Conservation (phyloP, 2,888 invertebrate species). For the Drosophila algonquin region DNA sequence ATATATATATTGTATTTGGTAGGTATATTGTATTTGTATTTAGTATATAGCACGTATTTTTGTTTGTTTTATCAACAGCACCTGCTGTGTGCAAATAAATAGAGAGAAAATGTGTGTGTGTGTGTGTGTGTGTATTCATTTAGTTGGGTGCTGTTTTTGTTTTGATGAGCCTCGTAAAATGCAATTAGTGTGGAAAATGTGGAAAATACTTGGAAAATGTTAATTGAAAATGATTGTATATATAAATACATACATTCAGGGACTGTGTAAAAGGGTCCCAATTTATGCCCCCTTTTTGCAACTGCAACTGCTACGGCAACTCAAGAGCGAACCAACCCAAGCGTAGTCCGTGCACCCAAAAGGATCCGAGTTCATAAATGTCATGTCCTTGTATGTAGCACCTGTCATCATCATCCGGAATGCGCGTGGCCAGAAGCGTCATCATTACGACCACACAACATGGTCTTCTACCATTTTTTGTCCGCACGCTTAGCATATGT, state of each 20-base stretch:
- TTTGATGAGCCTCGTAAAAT: conserved; percentile 22
- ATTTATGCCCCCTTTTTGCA: not conserved
- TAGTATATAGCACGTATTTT: conserved; percentile 2
- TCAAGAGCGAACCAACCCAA: too few relatives aligned
- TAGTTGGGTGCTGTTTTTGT: conserved; percentile 25
- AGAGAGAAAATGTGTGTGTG: conserved; percentile 33
- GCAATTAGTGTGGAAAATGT: conserved; percentile 46
- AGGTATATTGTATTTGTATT: not conserved
- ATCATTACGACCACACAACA: conserved; percentile 58
- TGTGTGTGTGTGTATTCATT: conserved; percentile 38
- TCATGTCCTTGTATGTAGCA: conserved; percentile 41
- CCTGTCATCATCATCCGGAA: conserved; percentile 56
- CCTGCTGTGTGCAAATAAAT: conserved; percentile 49
- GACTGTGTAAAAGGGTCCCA: not conserved
- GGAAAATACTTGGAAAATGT: not conserved
- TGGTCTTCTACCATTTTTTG: conserved; percentile 11
- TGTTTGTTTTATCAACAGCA: conserved; percentile 43
- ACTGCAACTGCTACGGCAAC: not conserved
- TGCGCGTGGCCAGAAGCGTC: conserved; percentile 19
- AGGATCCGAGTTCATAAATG: conserved; percentile 49
- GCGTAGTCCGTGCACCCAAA: not conserved
- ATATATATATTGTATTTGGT: not conserved
- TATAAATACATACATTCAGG: too few relatives aligned
- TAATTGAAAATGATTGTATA: conserved; percentile 5
- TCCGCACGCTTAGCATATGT: conserved; percentile 61